Conservation (phyloP, 2,888 invertebrate species). For the Liposcelis brunnea region DNA sequence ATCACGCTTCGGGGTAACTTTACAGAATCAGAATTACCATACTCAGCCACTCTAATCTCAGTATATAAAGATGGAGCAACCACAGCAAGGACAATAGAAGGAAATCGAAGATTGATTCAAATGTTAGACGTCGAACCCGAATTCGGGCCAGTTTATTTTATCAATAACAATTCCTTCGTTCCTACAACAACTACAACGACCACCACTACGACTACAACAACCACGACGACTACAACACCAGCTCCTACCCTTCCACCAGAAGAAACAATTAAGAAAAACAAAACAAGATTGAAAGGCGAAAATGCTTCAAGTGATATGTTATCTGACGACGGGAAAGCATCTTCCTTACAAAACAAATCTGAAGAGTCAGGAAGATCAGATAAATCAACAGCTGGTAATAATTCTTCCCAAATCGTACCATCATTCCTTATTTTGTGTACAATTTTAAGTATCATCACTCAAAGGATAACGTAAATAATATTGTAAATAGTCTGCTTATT, state of each 20-base stretch:
- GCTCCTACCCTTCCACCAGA: constrained; percentile 30
- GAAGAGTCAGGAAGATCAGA: constrained; percentile 16
- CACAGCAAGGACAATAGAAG: constrained; percentile 40
- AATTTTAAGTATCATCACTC: neutral
- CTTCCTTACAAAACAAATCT: constrained; percentile 24
- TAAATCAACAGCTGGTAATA: no score
- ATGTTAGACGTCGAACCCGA: constrained; percentile 50
- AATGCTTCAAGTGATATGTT: constrained; percentile 25
- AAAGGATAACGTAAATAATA: constrained; percentile 1
- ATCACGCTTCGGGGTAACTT: constrained; percentile 58
- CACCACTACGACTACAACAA: constrained; percentile 23
- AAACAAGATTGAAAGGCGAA: constrained; percentile 23
- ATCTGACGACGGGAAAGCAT: constrained; percentile 23
- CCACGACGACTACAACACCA: constrained; percentile 30
- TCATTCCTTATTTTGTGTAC: neutral
- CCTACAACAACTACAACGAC: constrained; percentile 55
- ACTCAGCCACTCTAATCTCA: constrained; percentile 51
- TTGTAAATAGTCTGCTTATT: neutral
- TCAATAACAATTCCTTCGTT: constrained; percentile 53
- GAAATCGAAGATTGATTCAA: constrained; percentile 44
- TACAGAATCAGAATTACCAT: constrained; percentile 56
- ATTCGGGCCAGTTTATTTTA: constrained; percentile 59
- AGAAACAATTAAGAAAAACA: constrained; percentile 17
- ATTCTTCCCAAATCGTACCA: no score
- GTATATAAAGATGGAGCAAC: constrained; percentile 44